Percentiles rank a stretch among this genome's conserved stretches.
Conservation (phyloP, 2,888 invertebrate species). For the Athalia circularis region DNA sequence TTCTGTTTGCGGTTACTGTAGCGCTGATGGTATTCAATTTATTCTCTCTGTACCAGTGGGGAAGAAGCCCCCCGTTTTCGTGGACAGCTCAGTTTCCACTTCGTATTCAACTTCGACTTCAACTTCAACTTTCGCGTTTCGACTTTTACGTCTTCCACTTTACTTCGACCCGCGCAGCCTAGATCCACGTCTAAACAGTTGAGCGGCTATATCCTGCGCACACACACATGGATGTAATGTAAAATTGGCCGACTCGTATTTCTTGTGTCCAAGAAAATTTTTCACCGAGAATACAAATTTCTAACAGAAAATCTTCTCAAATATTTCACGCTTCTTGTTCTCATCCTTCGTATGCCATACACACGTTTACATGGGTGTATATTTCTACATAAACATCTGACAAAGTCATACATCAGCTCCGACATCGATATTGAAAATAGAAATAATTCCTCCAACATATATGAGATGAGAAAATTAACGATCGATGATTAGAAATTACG, state of each 20-base stretch:
- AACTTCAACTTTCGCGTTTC: neutral
- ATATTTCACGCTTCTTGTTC: too few relatives aligned
- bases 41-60: neutral
- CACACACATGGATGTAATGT: neutral
- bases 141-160: too few relatives aligned
- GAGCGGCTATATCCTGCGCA: neutral
- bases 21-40: constrained; percentile 19
- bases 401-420: too few relatives aligned
- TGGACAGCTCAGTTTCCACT: neutral
- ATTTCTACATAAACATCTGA: too few relatives aligned
- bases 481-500: too few relatives aligned
- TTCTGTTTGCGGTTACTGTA: constrained; percentile 7
- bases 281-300: constrained; percentile 23
- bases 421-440: too few relatives aligned
- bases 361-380: too few relatives aligned
- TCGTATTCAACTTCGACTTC: neutral
- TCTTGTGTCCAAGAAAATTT: constrained; percentile 28
- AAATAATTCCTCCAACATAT: too few relatives aligned
- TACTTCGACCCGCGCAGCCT: too few relatives aligned
- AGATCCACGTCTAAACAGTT: too few relatives aligned
- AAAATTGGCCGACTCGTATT: constrained; percentile 34
- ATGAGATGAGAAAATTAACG: too few relatives aligned
- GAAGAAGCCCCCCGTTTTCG: neutral
- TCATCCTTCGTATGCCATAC: too few relatives aligned
- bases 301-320: neutral